These are phyloP conservation scores for Trachurus trachurus DNA, from an alignment of 2,797 vertebrate genomes.

Conservation along the genomic window DNA sequence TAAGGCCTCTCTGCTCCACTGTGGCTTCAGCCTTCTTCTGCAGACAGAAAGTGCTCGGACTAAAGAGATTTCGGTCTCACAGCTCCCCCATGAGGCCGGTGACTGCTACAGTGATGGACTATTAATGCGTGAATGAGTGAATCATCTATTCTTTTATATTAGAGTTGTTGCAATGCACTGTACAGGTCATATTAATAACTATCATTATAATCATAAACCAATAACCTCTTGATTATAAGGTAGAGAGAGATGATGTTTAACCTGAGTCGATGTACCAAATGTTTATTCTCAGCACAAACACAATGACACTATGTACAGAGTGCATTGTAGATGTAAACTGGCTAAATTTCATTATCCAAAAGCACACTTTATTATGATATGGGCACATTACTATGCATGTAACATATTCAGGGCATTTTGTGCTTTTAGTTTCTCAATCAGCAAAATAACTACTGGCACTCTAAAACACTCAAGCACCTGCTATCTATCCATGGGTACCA, in stretches of 20 bases:
- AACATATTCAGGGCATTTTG: conserved; percentile 84
- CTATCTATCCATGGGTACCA: conserved; percentile 81
- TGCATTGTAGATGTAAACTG: conserved; percentile 74
- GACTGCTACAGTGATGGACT: conserved; percentile 48
- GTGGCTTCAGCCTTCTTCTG: conserved; percentile 50
- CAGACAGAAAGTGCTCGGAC: conserved; percentile 46
- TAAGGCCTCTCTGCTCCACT: conserved; percentile 48
- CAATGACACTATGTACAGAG: conserved; percentile 67
- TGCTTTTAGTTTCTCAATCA: conserved; percentile 84
- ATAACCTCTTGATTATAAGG: conserved; percentile 76
- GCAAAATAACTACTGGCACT: conserved; percentile 79
- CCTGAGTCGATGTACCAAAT: conserved; percentile 73
- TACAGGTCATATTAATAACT: conserved; percentile 75
- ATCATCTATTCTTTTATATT: conserved; percentile 61
- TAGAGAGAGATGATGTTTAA: conserved; percentile 76
- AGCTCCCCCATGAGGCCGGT: conserved; percentile 72
- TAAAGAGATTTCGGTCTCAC: conserved; percentile 45
- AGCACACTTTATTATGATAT: conserved; percentile 83
- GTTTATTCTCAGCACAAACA: conserved; percentile 78
- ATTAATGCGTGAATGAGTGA: conserved; percentile 53
- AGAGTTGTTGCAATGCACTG: conserved; percentile 72
- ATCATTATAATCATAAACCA: conserved; percentile 68
- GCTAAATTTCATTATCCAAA: conserved; percentile 74
- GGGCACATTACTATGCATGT: conserved; percentile 89
- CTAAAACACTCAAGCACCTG: conserved; percentile 80